phyloP scores from a whole-genome alignment of 1,140 invertebrate species.

The Carcinoscorpius rotundicauda region DNA sequence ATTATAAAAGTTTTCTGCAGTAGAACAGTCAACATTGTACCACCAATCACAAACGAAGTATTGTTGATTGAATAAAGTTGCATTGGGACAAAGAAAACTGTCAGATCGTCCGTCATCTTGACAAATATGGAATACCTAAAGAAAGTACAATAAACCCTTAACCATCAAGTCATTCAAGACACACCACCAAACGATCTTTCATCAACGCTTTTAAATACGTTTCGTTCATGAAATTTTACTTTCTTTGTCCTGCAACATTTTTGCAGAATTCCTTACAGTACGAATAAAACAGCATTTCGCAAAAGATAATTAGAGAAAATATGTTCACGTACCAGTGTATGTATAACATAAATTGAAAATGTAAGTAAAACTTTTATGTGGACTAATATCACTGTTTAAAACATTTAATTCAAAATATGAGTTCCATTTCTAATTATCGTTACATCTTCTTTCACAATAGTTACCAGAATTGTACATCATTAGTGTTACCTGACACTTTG shows the following conservation, averaged over 20 bases:
- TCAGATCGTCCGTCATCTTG: slow-evolving; percentile 38
- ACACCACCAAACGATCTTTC: not conserved
- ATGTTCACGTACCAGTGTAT: too few species aligned
- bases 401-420: not conserved
- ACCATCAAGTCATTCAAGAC: not conserved
- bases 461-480: not conserved
- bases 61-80: slow-evolving; percentile 34
- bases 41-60: slow-evolving; percentile 52
- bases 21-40: slow-evolving; percentile 72
- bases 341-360: too few species aligned
- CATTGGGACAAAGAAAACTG: slow-evolving; percentile 34
- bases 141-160: not conserved
- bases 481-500: slow-evolving; percentile 30
- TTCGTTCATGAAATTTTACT: not conserved
- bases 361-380: too few species aligned
- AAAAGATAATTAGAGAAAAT: too few species aligned
- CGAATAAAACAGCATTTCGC: too few species aligned
- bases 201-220: not conserved
- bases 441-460: not conserved
- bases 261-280: too few species aligned
- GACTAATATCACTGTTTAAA: not conserved
- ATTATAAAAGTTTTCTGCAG: slow-evolving; percentile 44
- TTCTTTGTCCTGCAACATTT: too few species aligned
- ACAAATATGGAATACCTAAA: slow-evolving; percentile 44
- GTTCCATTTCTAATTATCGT: not conserved